Evolutionary conservation across 2,113 vertebrate genomes (phyloP).

Genomic region (Perognathus longimembris): DNA sequence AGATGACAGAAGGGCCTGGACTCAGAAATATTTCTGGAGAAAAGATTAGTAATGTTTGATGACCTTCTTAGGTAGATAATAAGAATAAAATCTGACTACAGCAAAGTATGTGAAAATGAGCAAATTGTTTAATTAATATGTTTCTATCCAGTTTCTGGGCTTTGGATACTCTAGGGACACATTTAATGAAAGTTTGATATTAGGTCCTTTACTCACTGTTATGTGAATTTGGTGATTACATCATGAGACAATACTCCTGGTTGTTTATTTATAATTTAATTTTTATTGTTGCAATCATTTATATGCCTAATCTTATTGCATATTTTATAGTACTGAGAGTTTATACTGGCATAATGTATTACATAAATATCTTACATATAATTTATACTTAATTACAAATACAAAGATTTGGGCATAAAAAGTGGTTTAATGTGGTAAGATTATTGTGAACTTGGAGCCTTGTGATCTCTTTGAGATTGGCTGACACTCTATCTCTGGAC

Average conservation of each 20-base stretch:
- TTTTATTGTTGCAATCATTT: neutral
- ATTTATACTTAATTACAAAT: neutral
- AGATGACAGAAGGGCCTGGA: neutral
- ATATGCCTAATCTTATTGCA: neutral
- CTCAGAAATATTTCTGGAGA: neutral
- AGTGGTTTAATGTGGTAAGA: constrained; percentile 1
- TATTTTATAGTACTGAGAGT: neutral
- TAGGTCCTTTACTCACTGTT: neutral
- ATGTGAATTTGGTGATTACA: neutral
- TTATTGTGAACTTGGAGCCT: neutral
- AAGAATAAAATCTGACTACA: neutral
- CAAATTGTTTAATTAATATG: neutral
- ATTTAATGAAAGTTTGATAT: neutral
- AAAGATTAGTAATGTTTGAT: neutral
- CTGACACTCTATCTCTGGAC: no score
- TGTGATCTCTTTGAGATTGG: no score
- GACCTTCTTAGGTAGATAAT: neutral
- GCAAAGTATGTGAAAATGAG: neutral
- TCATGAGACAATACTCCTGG: neutral
- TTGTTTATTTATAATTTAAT: neutral
- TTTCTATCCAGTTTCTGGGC: neutral
- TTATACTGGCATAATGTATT: neutral
- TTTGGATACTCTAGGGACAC: neutral
- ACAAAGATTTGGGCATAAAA: neutral
- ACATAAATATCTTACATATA: neutral